Percentiles rank a stretch among this genome's conserved stretches.
These are phyloP conservation scores for Erannis defoliaria DNA, from an alignment of 2,888 invertebrate genomes.

Conservation along the genomic window DNA sequence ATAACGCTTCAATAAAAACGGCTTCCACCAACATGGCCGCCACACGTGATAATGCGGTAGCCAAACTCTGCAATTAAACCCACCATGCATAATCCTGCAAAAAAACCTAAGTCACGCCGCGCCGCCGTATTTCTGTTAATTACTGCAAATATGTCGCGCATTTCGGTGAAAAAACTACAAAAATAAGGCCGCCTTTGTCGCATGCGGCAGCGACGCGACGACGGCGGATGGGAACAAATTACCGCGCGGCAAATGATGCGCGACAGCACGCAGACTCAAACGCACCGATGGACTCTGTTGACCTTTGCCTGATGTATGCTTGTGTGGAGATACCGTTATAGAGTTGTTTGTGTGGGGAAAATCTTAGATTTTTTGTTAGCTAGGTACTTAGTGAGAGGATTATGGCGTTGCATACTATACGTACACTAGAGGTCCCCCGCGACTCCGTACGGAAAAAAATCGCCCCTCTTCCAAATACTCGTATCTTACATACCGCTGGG, in stretches of 20 bases:
- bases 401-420: too few species aligned
- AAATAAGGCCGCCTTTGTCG: conserved; percentile 39
- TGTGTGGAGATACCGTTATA: conserved; percentile 22
- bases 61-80: conserved; percentile 39
- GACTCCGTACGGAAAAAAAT: too few species aligned
- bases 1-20: neutral
- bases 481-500: too few species aligned
- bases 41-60: conserved; percentile 33
- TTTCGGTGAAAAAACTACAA: conserved; percentile 42
- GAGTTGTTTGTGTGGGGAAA: conserved; percentile 21
- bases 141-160: conserved; percentile 77
- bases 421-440: too few species aligned
- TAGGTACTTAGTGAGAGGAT: too few species aligned
- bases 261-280: conserved; percentile 56
- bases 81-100: conserved; percentile 49
- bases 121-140: conserved; percentile 73
- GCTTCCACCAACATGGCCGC: neutral
- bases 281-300: conserved; percentile 55
- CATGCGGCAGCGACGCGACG: conserved; percentile 46
- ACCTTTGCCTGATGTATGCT: conserved; percentile 27
- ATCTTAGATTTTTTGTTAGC: neutral
- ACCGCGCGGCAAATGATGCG: conserved; percentile 67
- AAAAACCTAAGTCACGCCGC: conserved; percentile 60
- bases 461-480: too few species aligned
- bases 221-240: conserved; percentile 66